Evolutionary conservation across 2,888 invertebrate genomes (phyloP), one percentile per base, ranked within the genome.

Genomic region (Tiliacea aurago): DNA sequence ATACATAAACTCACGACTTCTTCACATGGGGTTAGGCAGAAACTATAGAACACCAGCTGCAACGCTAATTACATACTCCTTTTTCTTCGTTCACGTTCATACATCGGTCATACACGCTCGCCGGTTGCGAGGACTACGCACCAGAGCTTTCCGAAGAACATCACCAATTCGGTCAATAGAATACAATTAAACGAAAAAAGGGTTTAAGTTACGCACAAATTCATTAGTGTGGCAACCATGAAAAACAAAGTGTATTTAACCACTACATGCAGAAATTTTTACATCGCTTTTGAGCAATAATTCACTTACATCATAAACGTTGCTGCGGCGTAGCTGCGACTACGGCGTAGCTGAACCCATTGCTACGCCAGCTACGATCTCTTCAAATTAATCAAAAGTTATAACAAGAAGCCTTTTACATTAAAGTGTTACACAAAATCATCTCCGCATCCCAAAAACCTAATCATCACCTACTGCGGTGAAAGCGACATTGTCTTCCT

Each of bases 401-500:
- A 13, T 13, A 59, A 37, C 4, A 37, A n/a, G 4, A 37, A 37
- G 7, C 4, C 4, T 15, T 15, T 15, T 55, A 23, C 23, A 55
- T 3, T 15, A 53, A 23, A 53, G 15, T 23, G 3, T 55, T 15
- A n/a, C 15, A 59, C 41, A 62, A 63, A 45, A 45, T 33, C 23
- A 67, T 43, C 53, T 5, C 4, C 49, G 20, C 45, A 64, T 62
- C 47, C 47, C 53, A 56, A 65, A 67, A 53, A 64, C n/a, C 23
- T 76, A 68, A 73, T 69, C 70, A 69, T 72, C 67, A 65, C 41
- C 61, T 15, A 73, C 41, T 63, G 67, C 64, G 43, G 58, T 33
- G 63, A 67, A 66, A 73, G 55, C 43, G 69, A 79, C 80, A 77
- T 45, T 81, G 72, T 79, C 80, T 74, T 84, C 83, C 83, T 86